A percentile compares a stretch with the other conserved stretches of the same genome.
Conservation (phyloP, 2,888 invertebrate species). For the Pristionchus exspectatus region DNA sequence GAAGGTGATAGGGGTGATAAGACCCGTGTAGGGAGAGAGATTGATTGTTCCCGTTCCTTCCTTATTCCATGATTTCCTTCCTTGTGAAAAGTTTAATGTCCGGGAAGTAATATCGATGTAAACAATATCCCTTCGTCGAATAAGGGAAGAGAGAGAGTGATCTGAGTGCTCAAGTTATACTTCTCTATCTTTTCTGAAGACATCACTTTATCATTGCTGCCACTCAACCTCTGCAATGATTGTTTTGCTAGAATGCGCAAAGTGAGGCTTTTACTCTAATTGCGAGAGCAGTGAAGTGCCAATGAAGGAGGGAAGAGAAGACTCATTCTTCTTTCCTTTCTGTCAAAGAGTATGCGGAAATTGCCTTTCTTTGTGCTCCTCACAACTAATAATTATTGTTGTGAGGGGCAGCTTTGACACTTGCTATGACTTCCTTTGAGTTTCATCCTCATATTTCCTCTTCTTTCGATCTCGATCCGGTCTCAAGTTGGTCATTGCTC, state of each 20-base stretch:
- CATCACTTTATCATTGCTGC: background rate
- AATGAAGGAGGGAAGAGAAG: background rate
- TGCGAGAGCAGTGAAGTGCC: slow-evolving; percentile 37
- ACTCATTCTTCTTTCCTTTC: background rate
- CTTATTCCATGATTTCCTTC: background rate
- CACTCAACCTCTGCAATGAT: background rate
- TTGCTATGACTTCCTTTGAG: background rate
- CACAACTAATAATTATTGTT: background rate
- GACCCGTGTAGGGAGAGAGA: background rate
- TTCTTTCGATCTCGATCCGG: background rate
- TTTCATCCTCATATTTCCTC: background rate
- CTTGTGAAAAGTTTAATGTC: too few species aligned
- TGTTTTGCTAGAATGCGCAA: background rate
- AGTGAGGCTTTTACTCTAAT: slow-evolving; percentile 26
- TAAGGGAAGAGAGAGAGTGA: too few species aligned
- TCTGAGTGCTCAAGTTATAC: too few species aligned
- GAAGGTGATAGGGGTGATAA: slow-evolving; percentile 12
- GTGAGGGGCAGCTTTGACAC: background rate
- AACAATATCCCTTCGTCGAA: too few species aligned
- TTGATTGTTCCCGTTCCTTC: background rate
- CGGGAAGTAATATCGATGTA: too few species aligned
- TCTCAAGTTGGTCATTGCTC: background rate
- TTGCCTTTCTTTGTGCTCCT: background rate
- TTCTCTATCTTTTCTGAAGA: too few species aligned
- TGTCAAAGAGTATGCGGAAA: background rate